phyloP scores from a whole-genome alignment of 2,113 vertebrate genomes.

The Arothron firmamentum region DNA sequence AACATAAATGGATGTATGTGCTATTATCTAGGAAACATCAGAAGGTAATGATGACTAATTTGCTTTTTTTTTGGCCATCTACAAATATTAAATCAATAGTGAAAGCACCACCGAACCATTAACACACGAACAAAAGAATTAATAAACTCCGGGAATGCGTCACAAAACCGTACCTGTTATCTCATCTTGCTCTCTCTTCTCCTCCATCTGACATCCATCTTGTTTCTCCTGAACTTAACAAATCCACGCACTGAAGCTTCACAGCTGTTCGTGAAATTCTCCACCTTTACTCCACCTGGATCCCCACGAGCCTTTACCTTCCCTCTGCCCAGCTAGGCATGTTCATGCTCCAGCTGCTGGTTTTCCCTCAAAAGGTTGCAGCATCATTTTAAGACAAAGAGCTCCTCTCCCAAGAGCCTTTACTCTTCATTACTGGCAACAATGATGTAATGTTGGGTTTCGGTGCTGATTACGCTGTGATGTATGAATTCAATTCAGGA shows the following conservation, averaged over 20 bases:
- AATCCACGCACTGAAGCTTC: conserved; percentile 47
- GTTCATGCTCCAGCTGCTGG: conserved; percentile 20
- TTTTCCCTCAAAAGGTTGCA: conserved; percentile 43
- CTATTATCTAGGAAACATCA: too few relatives aligned
- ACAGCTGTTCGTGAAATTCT: conserved; percentile 47
- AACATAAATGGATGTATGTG: too few relatives aligned
- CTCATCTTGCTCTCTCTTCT: conserved; percentile 10
- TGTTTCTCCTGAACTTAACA: conserved; percentile 28
- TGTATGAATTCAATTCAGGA: background rate
- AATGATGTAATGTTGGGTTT: conserved; percentile 7
- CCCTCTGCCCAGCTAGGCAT: conserved; percentile 27
- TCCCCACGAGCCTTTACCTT: conserved; percentile 29
- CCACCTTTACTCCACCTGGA: conserved; percentile 38
- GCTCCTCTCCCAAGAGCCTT: background rate
- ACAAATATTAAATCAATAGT: too few relatives aligned
- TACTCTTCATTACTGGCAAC: background rate
- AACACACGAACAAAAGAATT: too few relatives aligned
- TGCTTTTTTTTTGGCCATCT: too few relatives aligned
- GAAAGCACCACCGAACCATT: too few relatives aligned
- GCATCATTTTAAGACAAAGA: conserved; percentile 26
- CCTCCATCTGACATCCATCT: conserved; percentile 31
- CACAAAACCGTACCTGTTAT: too few relatives aligned
- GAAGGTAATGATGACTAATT: too few relatives aligned
- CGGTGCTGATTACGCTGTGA: conserved; percentile 2
- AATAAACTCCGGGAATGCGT: too few relatives aligned